These are phyloP conservation scores for Drosophila sucinea DNA, from an alignment of 1,140 invertebrate species.

Conservation along the genomic window DNA sequence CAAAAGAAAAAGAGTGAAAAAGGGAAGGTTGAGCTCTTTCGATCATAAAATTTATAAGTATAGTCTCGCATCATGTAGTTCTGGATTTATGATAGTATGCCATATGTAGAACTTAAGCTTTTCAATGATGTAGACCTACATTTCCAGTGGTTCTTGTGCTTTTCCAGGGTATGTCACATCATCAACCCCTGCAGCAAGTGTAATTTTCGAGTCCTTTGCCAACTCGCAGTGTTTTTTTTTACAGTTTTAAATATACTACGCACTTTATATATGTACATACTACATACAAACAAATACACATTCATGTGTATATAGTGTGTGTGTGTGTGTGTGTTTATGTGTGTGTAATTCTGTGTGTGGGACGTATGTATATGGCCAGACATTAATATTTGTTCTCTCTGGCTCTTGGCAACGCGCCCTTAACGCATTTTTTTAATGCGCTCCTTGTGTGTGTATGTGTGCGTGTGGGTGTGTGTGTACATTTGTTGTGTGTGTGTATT, in stretches of 20 bases:
- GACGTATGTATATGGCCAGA: slow-evolving; percentile 55
- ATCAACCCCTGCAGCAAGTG: slow-evolving; percentile 68
- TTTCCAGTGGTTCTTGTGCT: neutral
- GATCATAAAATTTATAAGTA: no score
- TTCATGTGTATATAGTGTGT: slow-evolving; percentile 18
- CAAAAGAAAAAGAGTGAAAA: no score
- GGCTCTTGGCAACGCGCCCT: slow-evolving; percentile 70
- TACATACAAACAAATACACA: slow-evolving; percentile 1
- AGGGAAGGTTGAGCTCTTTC: no score
- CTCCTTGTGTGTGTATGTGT: slow-evolving; percentile 19
- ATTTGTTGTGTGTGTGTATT: slow-evolving; percentile 57
- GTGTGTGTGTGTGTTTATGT: slow-evolving; percentile 11
- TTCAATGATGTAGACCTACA: no score
- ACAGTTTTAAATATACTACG: slow-evolving; percentile 62
- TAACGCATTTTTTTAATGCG: slow-evolving; percentile 74
- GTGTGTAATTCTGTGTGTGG: slow-evolving; percentile 28
- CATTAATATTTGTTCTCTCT: slow-evolving; percentile 74
- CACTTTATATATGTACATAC: slow-evolving; percentile 37
- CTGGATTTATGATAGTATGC: no score
- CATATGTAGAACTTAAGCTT: no score
- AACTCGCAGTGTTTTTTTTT: slow-evolving; percentile 35
- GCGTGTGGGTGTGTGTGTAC: slow-evolving; percentile 14
- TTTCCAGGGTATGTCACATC: slow-evolving; percentile 24
- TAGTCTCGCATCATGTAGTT: no score
- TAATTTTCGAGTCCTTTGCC: slow-evolving; percentile 41